Conservation (phyloP, 2,113 vertebrate species). For the Entomyzon cyanotis region DNA sequence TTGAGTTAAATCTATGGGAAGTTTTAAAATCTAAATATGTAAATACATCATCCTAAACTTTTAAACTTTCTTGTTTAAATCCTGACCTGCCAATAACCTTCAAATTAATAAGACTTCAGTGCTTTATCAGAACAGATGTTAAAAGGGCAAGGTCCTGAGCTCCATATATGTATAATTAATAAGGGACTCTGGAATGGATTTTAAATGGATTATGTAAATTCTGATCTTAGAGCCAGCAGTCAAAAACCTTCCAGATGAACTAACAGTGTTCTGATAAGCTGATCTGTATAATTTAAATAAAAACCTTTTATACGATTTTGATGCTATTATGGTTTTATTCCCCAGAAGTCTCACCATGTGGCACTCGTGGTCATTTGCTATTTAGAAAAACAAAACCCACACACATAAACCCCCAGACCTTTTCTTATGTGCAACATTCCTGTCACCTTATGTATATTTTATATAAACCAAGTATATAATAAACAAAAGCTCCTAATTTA, state of each 20-base stretch:
- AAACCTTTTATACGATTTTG: conserved; percentile 58
- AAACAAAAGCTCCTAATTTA: conserved; percentile 59
- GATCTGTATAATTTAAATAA: conserved; percentile 68
- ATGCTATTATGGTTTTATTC: conserved; percentile 62
- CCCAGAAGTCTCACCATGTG: conserved; percentile 61
- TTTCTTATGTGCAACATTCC: conserved; percentile 43
- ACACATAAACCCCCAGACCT: not conserved
- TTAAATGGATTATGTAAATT: conserved; percentile 75
- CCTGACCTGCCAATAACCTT: conserved; percentile 60
- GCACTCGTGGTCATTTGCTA: conserved; percentile 15
- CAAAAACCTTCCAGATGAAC: conserved; percentile 70
- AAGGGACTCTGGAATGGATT: conserved; percentile 58
- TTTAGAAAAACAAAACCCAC: not conserved
- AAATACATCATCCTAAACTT: not conserved
- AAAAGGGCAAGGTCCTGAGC: conserved; percentile 58
- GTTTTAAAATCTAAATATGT: not conserved
- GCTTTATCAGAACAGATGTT: conserved; percentile 68
- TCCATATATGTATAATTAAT: conserved; percentile 67
- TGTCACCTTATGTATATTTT: conserved; percentile 31
- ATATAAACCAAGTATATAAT: conserved; percentile 32
- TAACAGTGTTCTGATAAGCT: conserved; percentile 69
- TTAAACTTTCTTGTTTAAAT: conserved; percentile 41
- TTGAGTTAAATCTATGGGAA: not conserved
- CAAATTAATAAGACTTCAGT: conserved; percentile 57
- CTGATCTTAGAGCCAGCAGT: conserved; percentile 57